Conservation (phyloP, 2,113 vertebrate species). For the Odocoileus hemionus region DNA sequence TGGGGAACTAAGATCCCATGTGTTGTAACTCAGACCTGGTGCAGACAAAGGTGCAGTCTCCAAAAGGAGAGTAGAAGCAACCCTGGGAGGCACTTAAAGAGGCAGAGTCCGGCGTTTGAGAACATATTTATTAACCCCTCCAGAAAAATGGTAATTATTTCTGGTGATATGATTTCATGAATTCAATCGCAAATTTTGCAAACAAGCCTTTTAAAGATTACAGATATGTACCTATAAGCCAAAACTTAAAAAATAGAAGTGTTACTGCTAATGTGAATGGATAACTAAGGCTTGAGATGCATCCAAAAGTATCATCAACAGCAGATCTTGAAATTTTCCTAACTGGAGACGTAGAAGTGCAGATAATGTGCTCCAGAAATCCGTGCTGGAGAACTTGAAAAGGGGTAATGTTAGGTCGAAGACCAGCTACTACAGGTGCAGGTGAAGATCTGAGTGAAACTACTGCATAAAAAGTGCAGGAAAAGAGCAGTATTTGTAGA, state of each 20-base stretch:
- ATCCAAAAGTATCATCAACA: not conserved
- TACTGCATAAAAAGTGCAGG: not conserved
- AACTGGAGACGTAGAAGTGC: not conserved
- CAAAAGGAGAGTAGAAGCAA: not conserved
- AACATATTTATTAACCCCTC: not conserved
- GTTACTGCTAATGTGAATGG: not conserved
- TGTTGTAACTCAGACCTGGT: not conserved
- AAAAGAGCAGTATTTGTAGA: not conserved
- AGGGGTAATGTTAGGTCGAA: not conserved
- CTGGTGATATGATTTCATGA: not conserved
- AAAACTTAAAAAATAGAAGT: not conserved
- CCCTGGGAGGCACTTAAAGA: not conserved
- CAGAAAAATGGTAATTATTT: not conserved
- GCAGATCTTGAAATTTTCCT: not conserved
- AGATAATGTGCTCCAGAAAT: not conserved
- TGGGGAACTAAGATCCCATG: not conserved
- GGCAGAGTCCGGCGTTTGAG: not conserved
- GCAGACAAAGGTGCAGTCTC: not conserved
- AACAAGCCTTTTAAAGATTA: not conserved
- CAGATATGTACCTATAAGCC: not conserved
- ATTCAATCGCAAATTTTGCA: not conserved
- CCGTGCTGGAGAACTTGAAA: not conserved
- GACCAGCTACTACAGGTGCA: not conserved
- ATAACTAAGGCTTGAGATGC: not conserved
- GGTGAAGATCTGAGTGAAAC: not conserved